Evolutionary conservation across 2,797 vertebrate genomes (phyloP).

Genomic region (Phalloptychus januarius): DNA sequence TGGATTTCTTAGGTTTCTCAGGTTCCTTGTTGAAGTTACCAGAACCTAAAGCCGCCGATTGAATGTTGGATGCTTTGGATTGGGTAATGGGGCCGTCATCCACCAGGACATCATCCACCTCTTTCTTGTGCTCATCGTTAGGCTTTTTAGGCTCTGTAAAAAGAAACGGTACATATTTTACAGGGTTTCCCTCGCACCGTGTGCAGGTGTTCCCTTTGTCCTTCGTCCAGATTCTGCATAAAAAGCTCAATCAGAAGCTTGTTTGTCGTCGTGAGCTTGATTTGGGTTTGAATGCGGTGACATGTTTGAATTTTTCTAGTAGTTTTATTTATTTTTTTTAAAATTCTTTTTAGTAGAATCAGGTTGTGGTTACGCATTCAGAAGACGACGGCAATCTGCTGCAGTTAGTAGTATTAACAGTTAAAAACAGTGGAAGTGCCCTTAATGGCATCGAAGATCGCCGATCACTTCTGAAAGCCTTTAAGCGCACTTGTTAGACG

Average conservation of each 20-base stretch:
- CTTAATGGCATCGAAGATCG: background rate
- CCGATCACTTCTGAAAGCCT: background rate
- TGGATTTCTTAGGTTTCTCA: background rate
- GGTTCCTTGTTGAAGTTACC: background rate
- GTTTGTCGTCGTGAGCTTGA: background rate
- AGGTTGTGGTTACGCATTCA: background rate
- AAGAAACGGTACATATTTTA: background rate
- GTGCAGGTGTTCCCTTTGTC: background rate
- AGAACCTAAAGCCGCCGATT: no score
- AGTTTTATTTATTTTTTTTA: background rate
- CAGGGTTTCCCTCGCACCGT: fast-evolving
- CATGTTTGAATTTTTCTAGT: background rate
- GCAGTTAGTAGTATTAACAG: background rate
- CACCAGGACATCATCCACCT: constrained; percentile 4
- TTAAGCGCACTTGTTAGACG: constrained; percentile 7
- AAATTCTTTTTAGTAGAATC: constrained; percentile 11
- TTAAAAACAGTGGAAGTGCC: constrained; percentile 1
- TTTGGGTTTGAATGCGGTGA: background rate
- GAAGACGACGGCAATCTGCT: constrained; percentile 9
- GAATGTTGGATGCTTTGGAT: background rate
- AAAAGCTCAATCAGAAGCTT: background rate
- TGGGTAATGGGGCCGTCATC: constrained; percentile 11
- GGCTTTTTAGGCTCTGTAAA: constrained; percentile 33
- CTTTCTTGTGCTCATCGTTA: background rate
- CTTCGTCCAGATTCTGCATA: background rate